Evolutionary conservation across 2,888 invertebrate species (phyloP).

Genomic region (Diarsia dahlii): DNA sequence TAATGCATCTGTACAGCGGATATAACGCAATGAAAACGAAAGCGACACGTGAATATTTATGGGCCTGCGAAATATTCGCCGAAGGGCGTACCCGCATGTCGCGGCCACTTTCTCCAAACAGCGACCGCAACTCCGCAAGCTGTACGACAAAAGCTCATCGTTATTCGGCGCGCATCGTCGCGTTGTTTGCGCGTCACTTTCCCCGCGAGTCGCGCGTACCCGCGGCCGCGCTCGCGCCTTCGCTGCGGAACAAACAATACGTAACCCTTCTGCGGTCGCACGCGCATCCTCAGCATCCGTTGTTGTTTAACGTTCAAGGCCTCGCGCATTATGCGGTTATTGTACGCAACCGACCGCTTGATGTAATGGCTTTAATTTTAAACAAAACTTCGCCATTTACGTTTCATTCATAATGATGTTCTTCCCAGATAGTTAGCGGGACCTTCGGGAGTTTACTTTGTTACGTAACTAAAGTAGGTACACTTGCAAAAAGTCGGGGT

Average conservation of each 20-base stretch:
- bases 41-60: constrained; percentile 88
- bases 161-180: constrained; percentile 84
- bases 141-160: constrained; percentile 87
- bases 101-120: constrained; percentile 88
- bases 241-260: constrained; percentile 75
- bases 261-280: constrained; percentile 81
- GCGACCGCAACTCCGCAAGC: constrained; percentile 71
- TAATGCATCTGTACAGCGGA: constrained; percentile 75
- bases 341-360: constrained; percentile 65
- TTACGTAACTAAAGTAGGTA: background rate
- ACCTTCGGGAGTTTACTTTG: constrained; percentile 26
- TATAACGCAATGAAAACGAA: constrained; percentile 88
- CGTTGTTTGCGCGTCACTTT: constrained; percentile 83
- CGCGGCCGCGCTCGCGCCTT: constrained; percentile 57
- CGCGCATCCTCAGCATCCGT: constrained; percentile 79
- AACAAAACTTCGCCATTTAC: constrained; percentile 57
- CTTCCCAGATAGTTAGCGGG: constrained; percentile 26
- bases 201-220: constrained; percentile 73
- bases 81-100: constrained; percentile 89
- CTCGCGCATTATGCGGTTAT: constrained; percentile 70
- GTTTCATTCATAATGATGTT: constrained; percentile 48
- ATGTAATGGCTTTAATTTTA: constrained; percentile 68
- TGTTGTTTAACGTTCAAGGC: constrained; percentile 78
- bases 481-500: background rate
- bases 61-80: constrained; percentile 88